Base-by-base conservation (phyloP, 2,113 vertebrate genomes). In the Hippocampus guttulatus region DNA sequence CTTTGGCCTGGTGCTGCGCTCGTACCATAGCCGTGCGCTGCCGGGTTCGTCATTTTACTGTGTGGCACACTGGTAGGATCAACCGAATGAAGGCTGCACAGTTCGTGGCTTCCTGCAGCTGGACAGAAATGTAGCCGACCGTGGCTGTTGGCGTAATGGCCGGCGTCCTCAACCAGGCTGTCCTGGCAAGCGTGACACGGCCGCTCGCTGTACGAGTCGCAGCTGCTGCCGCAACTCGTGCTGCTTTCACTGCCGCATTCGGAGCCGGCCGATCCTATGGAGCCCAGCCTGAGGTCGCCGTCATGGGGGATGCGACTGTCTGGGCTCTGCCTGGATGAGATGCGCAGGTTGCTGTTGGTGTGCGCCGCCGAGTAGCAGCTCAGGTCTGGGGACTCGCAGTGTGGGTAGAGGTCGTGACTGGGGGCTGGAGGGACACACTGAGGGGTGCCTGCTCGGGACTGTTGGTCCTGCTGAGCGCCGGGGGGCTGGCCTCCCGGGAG, bases 241-340 rank as follows among this genome's bases (percentile, higher is more conserved):
- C 95, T 95, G 82, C 97, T 95, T 79, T 98, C 97, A 0, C 96
- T 98, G 89, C 96, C 95, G 82, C 96, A 98, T 67, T 99, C 97
- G 0, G 97, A 98, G 18, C 95, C 93, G 0, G 95, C 92, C 0
- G 95, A 96, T 77, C 94, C 93, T 18, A 95, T 90, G 0, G 95
- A 96, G 80, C 93, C 94, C 0, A 94, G 91, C 23, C 94, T 90
- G 30, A 93, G 94, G 75, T 97, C 95, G 0, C 92, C 85, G 81
- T 98, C 96, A 27, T 92, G 74, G 30, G 94, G 92, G 87, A 95
- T 96, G 76, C 93, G 94, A 67, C 92, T 88, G 75, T 98, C 95
- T 0, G 95, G 96, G 71, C 94, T 97, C 15, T 92, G 93, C 0
- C 93, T 91, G 54, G 94, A 91, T 6, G 95, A 93, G 10, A 97